phyloP scores from a whole-genome alignment of 2,888 invertebrate species.

The Nomada ferruginata region DNA sequence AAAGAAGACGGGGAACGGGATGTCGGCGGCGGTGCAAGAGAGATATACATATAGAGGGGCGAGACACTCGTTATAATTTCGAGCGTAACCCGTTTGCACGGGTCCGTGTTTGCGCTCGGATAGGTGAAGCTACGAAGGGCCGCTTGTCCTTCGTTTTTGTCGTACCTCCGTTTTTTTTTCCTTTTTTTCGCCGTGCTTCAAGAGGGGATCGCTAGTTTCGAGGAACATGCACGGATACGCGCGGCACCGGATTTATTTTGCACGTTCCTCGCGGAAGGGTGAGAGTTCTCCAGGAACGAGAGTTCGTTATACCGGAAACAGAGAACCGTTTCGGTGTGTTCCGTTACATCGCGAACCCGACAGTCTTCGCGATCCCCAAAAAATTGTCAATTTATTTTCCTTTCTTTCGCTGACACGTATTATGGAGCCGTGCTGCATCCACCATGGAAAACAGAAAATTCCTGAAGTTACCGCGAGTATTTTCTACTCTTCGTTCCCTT shows the following conservation, averaged over 20 bases:
- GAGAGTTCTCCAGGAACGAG: constrained; percentile 35
- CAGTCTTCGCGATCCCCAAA: neutral
- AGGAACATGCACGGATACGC: constrained; percentile 36
- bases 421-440: neutral
- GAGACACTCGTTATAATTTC: constrained; percentile 65
- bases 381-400: neutral
- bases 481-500: neutral
- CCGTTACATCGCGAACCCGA: neutral
- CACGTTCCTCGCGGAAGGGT: constrained; percentile 39
- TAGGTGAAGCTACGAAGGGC: constrained; percentile 55
- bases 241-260: constrained; percentile 53
- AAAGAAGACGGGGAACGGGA: neutral
- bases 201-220: constrained; percentile 56
- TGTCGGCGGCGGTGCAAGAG: too few relatives aligned
- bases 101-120: constrained; percentile 63
- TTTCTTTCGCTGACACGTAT: neutral
- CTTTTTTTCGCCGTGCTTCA: constrained; percentile 21
- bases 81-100: constrained; percentile 63
- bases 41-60: constrained; percentile 17
- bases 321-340: constrained; percentile 4
- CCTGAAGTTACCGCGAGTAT: too few relatives aligned
- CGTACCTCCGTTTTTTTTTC: neutral
- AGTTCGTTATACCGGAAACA: constrained; percentile 19
- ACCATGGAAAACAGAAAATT: too few relatives aligned
- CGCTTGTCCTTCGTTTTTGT: constrained; percentile 56